These are phyloP conservation scores for Tribolium madens DNA, from an alignment of 1,140 invertebrate species.

Conservation along the genomic window DNA sequence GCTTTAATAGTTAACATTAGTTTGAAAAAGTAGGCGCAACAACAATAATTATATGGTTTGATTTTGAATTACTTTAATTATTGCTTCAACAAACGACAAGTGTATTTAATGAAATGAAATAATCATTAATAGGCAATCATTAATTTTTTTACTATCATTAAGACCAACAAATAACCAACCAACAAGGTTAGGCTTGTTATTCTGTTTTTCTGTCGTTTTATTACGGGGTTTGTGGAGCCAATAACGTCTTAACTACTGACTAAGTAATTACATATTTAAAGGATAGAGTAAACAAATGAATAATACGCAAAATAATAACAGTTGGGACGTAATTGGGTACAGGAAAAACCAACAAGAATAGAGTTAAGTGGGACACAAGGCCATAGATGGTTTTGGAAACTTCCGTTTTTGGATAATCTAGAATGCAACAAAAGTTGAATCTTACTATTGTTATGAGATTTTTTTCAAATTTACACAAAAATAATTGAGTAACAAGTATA, in stretches of 20 bases:
- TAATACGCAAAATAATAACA: neutral
- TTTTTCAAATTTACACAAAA: too few relatives aligned
- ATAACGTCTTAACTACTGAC: neutral
- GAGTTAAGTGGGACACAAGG: neutral
- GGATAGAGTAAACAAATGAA: neutral
- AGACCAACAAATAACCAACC: neutral
- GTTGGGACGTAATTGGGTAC: neutral
- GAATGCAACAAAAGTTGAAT: too few relatives aligned
- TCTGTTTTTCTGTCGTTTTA: neutral
- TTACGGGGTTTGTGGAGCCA: neutral
- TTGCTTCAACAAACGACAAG: neutral
- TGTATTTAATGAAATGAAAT: constrained; percentile 16
- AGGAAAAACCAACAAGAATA: neutral
- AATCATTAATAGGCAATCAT: neutral
- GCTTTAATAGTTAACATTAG: neutral
- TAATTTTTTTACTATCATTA: constrained; percentile 3
- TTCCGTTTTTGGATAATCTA: too few relatives aligned
- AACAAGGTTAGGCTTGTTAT: constrained; percentile 1
- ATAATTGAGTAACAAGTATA: too few relatives aligned
- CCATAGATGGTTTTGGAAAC: too few relatives aligned
- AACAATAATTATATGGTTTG: neutral
- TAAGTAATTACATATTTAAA: neutral
- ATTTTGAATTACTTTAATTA: neutral
- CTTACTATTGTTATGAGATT: too few relatives aligned
- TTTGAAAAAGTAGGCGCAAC: neutral